Percentiles rank a stretch among this genome's conserved stretches.
These are phyloP conservation scores for Carabus problematicus DNA, from an alignment of 2,888 invertebrate genomes.

Conservation along the genomic window DNA sequence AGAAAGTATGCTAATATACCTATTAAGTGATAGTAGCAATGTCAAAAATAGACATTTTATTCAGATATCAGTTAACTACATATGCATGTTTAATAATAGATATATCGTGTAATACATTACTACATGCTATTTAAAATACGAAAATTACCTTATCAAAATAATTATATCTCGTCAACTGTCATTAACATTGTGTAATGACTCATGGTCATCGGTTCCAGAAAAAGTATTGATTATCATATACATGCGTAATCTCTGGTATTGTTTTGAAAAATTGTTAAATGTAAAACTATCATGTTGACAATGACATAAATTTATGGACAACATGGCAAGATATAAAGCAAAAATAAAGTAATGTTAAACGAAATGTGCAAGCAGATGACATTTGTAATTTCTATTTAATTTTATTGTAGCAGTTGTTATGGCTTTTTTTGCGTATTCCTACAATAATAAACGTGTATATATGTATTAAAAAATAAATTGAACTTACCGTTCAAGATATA, in stretches of 20 bases:
- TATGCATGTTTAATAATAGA: conserved; percentile 2
- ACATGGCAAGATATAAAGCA: too few relatives aligned
- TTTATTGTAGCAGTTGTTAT: too few relatives aligned
- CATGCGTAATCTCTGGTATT: conserved; percentile 20
- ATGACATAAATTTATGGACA: too few relatives aligned
- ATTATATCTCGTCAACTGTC: conserved; percentile 21
- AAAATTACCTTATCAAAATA: conserved; percentile 4
- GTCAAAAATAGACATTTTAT: too few relatives aligned
- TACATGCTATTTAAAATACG: background rate
- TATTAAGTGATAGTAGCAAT: too few relatives aligned
- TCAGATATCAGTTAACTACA: conserved; percentile 8
- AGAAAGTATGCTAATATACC: too few relatives aligned
- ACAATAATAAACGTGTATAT: too few relatives aligned
- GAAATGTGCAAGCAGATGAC: conserved; percentile 26
- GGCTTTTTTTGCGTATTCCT: too few relatives aligned
- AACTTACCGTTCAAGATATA: conserved; percentile 35
- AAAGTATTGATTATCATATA: conserved; percentile 39
- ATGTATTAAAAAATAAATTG: background rate
- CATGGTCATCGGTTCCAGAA: conserved; percentile 41
- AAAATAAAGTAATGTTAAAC: background rate
- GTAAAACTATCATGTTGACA: too few relatives aligned
- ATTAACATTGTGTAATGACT: conserved; percentile 39
- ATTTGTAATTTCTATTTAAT: conserved; percentile 18
- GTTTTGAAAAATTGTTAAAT: too few relatives aligned
- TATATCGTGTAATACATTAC: conserved; percentile 7